These are phyloP conservation scores for Pseudoatta argentina DNA, from an alignment of 1,140 invertebrate species.

Conservation along the genomic window DNA sequence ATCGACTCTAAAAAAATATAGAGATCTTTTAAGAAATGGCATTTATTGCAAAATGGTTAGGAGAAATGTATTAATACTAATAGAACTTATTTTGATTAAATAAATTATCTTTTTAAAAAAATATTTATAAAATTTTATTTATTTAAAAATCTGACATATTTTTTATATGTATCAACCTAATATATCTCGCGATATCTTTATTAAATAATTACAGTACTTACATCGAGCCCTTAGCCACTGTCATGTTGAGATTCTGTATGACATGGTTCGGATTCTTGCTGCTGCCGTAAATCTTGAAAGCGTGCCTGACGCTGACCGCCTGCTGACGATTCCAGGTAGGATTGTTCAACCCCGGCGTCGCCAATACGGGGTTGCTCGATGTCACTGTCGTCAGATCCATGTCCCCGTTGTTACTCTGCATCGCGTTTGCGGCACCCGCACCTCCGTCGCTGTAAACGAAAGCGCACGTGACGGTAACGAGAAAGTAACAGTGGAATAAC, in stretches of 20 bases:
- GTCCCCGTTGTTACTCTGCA: constrained; percentile 77
- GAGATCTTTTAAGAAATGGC: no score
- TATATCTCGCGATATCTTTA: background rate
- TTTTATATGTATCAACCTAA: background rate
- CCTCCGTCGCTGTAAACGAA: constrained; percentile 76
- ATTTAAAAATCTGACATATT: no score
- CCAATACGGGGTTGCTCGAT: constrained; percentile 74
- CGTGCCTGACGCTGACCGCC: constrained; percentile 93
- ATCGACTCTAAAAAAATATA: no score
- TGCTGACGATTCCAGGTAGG: constrained; percentile 89
- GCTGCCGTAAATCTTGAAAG: constrained; percentile 95
- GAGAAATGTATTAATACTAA: no score
- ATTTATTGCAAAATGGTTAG: no score
- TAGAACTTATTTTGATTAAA: no score
- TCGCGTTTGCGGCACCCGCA: constrained; percentile 70
- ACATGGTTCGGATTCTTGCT: constrained; percentile 94
- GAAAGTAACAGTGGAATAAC: constrained; percentile 3
- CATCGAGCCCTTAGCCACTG: constrained; percentile 96
- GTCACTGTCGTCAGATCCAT: constrained; percentile 74
- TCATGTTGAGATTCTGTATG: constrained; percentile 95
- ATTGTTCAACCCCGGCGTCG: constrained; percentile 83
- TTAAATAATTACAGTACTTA: constrained; percentile 87
- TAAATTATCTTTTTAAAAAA: no score
- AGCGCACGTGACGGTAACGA: constrained; percentile 13
- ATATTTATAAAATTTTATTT: no score